phyloP scores from a whole-genome alignment of 2,888 invertebrate genomes.

The Fabriciana adippe region DNA sequence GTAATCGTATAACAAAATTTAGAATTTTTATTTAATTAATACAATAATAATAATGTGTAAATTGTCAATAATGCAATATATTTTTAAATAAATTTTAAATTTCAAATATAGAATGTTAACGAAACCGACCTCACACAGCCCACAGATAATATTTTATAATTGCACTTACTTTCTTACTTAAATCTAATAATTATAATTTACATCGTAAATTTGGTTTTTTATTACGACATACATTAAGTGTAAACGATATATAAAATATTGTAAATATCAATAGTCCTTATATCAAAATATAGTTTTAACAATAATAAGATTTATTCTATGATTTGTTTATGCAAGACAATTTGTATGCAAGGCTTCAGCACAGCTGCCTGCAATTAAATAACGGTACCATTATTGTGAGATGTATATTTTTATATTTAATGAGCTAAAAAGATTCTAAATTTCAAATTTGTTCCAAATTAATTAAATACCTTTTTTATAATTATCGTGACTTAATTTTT shows the following conservation, averaged over 20 bases:
- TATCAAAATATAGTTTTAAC: constrained; percentile 14
- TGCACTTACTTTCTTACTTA: constrained; percentile 22
- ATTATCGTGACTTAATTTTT: too few relatives aligned
- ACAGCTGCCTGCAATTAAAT: constrained; percentile 25
- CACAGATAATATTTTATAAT: constrained; percentile 17
- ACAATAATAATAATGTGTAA: background rate
- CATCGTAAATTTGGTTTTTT: constrained; percentile 20
- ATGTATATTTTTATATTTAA: background rate
- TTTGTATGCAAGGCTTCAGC: constrained; percentile 13
- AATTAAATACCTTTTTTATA: too few relatives aligned
- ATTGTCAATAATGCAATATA: background rate
- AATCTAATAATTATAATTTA: constrained; percentile 23
- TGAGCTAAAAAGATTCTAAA: too few relatives aligned
- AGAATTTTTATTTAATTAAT: background rate
- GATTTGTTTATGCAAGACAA: constrained; percentile 5
- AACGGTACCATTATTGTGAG: background rate
- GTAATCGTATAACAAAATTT: too few relatives aligned
- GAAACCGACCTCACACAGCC: constrained; percentile 24
- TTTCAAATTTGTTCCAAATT: too few relatives aligned
- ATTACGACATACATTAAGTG: constrained; percentile 2
- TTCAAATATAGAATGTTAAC: constrained; percentile 12
- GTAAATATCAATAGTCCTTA: background rate
- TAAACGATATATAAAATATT: constrained; percentile 17
- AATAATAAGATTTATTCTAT: constrained; percentile 15
- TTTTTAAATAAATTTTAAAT: constrained; percentile 1